A percentile compares a stretch with the other conserved stretches of the same genome.
phyloP scores from a whole-genome alignment of 2,113 vertebrate species.

The Lathamus discolor region DNA sequence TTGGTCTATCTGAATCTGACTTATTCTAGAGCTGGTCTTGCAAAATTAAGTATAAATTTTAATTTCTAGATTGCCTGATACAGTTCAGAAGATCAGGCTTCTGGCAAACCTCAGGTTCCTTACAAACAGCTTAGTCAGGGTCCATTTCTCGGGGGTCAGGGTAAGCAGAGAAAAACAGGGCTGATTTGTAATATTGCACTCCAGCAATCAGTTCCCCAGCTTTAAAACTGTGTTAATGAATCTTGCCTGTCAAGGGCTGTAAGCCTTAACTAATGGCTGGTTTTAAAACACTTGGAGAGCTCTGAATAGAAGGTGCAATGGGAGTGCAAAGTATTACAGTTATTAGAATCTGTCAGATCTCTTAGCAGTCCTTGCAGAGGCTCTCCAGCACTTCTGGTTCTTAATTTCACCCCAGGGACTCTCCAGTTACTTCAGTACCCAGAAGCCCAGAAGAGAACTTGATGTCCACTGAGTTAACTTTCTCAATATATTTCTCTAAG shows the following conservation, averaged over 20 bases:
- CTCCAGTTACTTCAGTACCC: constrained; percentile 20
- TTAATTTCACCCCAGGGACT: background rate
- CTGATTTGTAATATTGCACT: background rate
- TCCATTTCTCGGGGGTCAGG: background rate
- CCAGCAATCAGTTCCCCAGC: background rate
- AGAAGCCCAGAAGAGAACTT: constrained; percentile 13
- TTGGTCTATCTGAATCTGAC: background rate
- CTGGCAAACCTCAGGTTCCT: background rate
- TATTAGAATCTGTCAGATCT: constrained; percentile 17
- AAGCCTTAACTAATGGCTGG: background rate
- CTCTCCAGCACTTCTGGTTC: background rate
- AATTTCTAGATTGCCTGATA: background rate
- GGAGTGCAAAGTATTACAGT: background rate
- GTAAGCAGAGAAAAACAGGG: background rate
- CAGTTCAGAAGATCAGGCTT: background rate
- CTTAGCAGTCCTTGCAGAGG: background rate
- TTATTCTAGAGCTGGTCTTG: background rate
- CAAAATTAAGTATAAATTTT: background rate
- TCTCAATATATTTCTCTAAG: background rate
- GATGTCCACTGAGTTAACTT: background rate
- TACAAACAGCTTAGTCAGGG: background rate
- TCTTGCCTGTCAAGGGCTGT: background rate
- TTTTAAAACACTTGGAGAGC: constrained; percentile 1
- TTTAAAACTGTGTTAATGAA: background rate
- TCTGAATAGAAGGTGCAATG: background rate